These are phyloP conservation scores for Chlamydotis undulata DNA, from an alignment of 2,113 vertebrate genomes.

Conservation along the genomic window DNA sequence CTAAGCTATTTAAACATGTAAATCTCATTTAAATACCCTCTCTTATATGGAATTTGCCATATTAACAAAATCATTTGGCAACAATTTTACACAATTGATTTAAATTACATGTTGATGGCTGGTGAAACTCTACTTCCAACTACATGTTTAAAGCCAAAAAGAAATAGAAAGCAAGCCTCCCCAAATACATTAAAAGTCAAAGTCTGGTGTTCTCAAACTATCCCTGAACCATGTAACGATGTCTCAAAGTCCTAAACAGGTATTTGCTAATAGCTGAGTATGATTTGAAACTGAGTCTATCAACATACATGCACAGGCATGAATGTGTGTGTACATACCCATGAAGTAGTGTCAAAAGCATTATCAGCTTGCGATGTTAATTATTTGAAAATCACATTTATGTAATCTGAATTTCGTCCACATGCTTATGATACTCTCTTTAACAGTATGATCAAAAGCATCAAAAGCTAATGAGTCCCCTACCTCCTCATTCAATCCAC, in stretches of 20 bases:
- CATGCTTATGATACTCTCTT: background rate
- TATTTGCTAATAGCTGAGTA: background rate
- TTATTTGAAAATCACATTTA: background rate
- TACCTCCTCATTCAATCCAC: background rate
- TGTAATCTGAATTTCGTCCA: background rate
- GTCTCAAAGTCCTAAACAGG: background rate
- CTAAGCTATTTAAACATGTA: slow-evolving; percentile 62
- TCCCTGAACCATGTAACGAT: background rate
- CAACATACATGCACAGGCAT: background rate
- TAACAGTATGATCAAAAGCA: background rate
- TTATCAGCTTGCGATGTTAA: background rate
- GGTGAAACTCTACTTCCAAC: background rate
- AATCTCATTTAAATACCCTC: slow-evolving; percentile 48
- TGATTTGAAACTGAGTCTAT: background rate
- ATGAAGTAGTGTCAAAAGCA: background rate
- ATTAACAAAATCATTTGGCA: slow-evolving; percentile 37
- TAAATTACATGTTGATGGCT: background rate
- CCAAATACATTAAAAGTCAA: background rate
- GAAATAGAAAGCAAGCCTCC: background rate
- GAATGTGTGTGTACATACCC: background rate
- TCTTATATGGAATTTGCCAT: slow-evolving; percentile 22
- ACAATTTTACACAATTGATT: slow-evolving; percentile 19
- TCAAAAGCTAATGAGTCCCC: background rate
- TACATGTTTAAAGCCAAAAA: background rate
- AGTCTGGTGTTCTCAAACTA: background rate